Evolutionary conservation across 2,797 vertebrate species (phyloP), one percentile per base, ranked within the genome.

Genomic region (Phyllotis vaccarum): DNA sequence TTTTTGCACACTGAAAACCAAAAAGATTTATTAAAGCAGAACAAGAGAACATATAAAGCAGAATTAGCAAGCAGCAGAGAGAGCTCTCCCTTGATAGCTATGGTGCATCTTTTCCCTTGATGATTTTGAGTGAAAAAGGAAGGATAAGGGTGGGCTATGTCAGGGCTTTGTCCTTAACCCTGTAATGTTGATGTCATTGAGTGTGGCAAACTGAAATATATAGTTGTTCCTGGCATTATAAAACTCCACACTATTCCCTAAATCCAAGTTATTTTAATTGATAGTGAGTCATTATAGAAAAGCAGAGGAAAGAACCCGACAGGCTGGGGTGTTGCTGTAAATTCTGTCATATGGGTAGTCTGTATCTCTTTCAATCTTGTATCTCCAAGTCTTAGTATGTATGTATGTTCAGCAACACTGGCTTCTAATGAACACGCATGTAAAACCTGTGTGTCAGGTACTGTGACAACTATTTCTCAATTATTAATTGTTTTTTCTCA

Each of bases 251-350:
- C 76, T 85, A 83, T 90, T 92, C 92, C 82, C 90, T 12, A 95
- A 97, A 72, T 17, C 22, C 31, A 89, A 96, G 54, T 93, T 86
- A 93, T 92, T 94, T 95, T 95, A 86, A 92, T 91, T 95, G 79
- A 70, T 5, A 81, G n/a, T n/a, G n/a, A n/a, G 52, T 78, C 91
- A 76, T 92, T 90, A 94, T 91, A 91, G 72, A 85, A 89, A 78
- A 40, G 62, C 76, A 93, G 54, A 64, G 93, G 90, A 92, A 96
- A 46, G 46, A 31, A 66, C 80, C 78, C 2, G 1, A 2, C 37
- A 58, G 54, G 31, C 40, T 37, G 91, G 74, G 78, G 46, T 90
- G 6, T 52, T 95, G 78, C 76, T 94, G 0, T 46, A 49, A 94
- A 85, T 93, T 80, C 29, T 27, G 3, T 88, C n/a, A 37, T 66